Base-by-base conservation (phyloP, 2,888 invertebrate species). In the Synanthedon andrenaeformis region DNA sequence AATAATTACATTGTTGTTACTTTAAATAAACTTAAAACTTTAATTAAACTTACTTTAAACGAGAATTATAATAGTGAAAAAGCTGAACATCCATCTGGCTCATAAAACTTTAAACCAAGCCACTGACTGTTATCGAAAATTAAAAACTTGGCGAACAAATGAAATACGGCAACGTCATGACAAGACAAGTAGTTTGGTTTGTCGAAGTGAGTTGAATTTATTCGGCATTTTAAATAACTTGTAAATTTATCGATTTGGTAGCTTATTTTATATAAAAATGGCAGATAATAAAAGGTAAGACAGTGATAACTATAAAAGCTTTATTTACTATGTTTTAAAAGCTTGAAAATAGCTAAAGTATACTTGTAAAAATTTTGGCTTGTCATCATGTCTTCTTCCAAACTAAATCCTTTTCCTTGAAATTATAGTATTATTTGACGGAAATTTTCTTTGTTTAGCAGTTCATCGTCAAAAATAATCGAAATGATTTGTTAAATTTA, bases 121-220 rank as follows among this genome's bases (percentile, higher is more conserved):
- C 10, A 35, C 10, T 2, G 2, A 35, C 35, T 8, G 35, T 35
- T 35, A 35, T 35, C 1, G 35, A 8, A 35, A 35, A 35, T 35
- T 35, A 35, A 35, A 35, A 35, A 35, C 35, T 3, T 69, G 67
- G 69, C 61, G 83, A 84, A 88, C 88, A 87, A 88, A 88, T 88
- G 87, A 88, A 88, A 88, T 86, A 85, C 84, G 82, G 86, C 88
- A 88, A 88, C 88, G 88, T 88, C 88, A 88, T 80, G 82, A 53
- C 23, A 42, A 41, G 52, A 12, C 49, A 45, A 45, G 45, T 45
- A 45, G 45, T 49, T 17, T 49, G 56, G 51, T 52, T 56, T 41
- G 57, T 55, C 35, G 35, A 52, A 53, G 51, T 49, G 49, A 41
- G 51, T 11, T 45, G 45, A 45, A 49, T 17, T 72, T 75, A 69